phyloP scores from a whole-genome alignment of 2,797 vertebrate species.

The Psittacula derbiana region DNA sequence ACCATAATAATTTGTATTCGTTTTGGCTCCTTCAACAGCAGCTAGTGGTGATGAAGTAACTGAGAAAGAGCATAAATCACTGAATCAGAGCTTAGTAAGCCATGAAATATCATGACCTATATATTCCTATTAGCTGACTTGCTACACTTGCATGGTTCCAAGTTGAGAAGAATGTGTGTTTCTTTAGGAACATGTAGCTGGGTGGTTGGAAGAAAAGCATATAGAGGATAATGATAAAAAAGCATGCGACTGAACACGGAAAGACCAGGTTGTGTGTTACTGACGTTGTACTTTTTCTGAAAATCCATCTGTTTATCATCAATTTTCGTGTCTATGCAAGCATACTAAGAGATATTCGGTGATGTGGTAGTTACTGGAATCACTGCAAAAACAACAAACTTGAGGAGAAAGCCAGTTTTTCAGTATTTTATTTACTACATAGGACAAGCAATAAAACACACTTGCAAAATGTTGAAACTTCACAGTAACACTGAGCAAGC shows the following conservation, averaged over 20 bases:
- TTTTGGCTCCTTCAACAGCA: neutral
- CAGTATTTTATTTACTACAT: constrained; percentile 17
- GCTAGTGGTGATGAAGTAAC: neutral
- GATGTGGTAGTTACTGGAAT: constrained; percentile 73
- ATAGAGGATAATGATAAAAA: neutral
- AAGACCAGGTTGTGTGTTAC: constrained; percentile 75
- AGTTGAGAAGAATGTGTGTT: neutral
- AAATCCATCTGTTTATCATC: constrained; percentile 77
- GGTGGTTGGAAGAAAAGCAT: neutral
- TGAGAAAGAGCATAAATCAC: neutral
- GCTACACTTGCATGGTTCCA: neutral
- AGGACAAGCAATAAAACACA: neutral
- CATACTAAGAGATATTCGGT: constrained; percentile 73
- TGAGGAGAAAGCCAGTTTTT: constrained; percentile 37
- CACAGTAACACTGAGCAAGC: neutral
- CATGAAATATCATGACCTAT: neutral
- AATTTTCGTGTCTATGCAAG: constrained; percentile 73
- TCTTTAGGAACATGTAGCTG: neutral
- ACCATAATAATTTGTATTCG: neutral
- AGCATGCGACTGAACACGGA: neutral
- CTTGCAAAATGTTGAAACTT: constrained; percentile 15
- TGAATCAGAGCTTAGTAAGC: neutral
- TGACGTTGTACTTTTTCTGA: constrained; percentile 79
- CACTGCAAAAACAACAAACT: constrained; percentile 49
- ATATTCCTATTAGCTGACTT: constrained; percentile 4